These are phyloP conservation scores for Anolis carolinensis DNA, from an alignment of 2,113 vertebrate species.

Conservation along the genomic window DNA sequence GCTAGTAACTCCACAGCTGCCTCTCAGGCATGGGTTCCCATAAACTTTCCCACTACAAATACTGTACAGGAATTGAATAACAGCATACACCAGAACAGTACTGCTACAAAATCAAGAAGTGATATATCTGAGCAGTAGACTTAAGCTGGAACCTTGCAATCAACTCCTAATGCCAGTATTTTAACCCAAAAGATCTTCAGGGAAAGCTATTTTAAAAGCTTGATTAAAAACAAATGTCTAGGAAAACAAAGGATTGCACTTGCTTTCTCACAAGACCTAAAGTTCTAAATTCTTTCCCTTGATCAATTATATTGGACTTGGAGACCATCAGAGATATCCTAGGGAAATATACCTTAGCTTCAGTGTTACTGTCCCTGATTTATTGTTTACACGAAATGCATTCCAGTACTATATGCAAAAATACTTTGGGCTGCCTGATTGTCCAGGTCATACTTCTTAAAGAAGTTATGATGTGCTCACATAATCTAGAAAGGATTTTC, in stretches of 20 bases:
- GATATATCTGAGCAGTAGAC: constrained; percentile 74
- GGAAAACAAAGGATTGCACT: constrained; percentile 65
- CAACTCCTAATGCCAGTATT: constrained; percentile 50
- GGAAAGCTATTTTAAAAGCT: constrained; percentile 52
- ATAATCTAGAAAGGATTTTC: constrained; percentile 59
- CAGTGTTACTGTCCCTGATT: constrained; percentile 73
- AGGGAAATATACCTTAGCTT: constrained; percentile 67
- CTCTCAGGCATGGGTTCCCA: constrained; percentile 44
- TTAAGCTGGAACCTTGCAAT: constrained; percentile 43
- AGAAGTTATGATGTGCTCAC: constrained; percentile 67
- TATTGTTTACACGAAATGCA: constrained; percentile 84
- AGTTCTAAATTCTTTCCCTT: constrained; percentile 55
- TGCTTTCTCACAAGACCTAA: constrained; percentile 54
- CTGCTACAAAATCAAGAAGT: constrained; percentile 61
- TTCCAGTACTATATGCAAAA: constrained; percentile 77
- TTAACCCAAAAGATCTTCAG: constrained; percentile 57
- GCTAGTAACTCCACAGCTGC: constrained; percentile 55
- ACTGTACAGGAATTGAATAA: constrained; percentile 47
- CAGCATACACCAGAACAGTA: constrained; percentile 11
- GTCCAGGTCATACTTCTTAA: constrained; percentile 76
- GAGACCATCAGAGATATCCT: constrained; percentile 66
- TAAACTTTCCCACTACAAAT: constrained; percentile 64
- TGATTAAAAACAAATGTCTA: constrained; percentile 60
- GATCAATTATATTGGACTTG: constrained; percentile 58
- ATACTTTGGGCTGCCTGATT: constrained; percentile 80